Evolutionary conservation across 2,113 vertebrate species (phyloP), one percentile per base, ranked within the genome.

Genomic region (Labeo catla): DNA sequence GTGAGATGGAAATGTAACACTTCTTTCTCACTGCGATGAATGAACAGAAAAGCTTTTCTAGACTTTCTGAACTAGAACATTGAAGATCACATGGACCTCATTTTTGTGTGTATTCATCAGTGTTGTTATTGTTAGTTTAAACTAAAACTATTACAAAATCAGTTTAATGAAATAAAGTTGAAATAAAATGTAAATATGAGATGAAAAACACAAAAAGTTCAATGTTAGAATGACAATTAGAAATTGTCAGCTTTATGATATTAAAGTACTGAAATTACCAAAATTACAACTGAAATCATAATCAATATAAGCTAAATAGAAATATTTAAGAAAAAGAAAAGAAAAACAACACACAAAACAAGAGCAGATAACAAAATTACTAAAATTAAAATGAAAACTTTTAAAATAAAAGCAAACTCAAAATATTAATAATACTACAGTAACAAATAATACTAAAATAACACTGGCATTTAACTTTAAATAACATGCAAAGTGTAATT

Each of bases 31-130:
- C 72, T 50, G 10, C 23, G 72, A 49, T 49, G 45, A n/a, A n/a
- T 76, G 73, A 50, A 76, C 73, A 76, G n/a, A 81, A 65, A 28
- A 16, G 57, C 16, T 19, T 49, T 61, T 59, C 43, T 79, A 79
- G 77, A 8, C 54, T 28, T 28, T 28, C 28, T 61, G 45, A 63
- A 63, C 78, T 23, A 23, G 78, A 63, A 15, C 36, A 12, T 3
- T 39, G 3, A 43, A 43, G 1, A 23, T 15, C 34, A 28, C 54
- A 79, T 79, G 28, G 50, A 77, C 8, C 28, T 28, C 3, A 15
- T 34, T 78, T 39, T 59, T 45, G 11, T 43, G 11, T 78, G 16
- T 57, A 13, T 47, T 47, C 43, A 3, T 61, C 50, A 43, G 76
- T 79, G 19, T 39, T 57, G 16, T 39, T 59, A 9, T 68, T 66